Conservation (phyloP, 1,140 invertebrate genomes). For the Tetramorium alpestre region DNA sequence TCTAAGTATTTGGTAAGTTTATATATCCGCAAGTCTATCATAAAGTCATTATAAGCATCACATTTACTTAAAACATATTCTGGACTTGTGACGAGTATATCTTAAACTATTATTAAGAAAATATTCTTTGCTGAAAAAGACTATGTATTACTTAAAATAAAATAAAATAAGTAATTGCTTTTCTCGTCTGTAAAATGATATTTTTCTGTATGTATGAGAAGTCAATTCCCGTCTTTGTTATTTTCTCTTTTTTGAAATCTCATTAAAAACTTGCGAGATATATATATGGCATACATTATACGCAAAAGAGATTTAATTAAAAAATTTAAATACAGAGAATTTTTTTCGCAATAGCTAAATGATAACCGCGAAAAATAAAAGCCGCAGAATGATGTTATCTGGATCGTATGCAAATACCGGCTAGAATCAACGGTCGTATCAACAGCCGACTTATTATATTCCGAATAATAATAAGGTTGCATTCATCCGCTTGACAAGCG, state of each 20-base stretch:
- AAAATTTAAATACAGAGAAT: not conserved
- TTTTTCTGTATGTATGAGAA: not conserved
- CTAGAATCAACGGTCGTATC: constrained; percentile 60
- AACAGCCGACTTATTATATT: constrained; percentile 73
- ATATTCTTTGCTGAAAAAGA: no score
- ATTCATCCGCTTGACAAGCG: constrained; percentile 2
- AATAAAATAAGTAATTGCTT: no score
- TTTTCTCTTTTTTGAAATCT: not conserved
- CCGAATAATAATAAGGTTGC: constrained; percentile 71
- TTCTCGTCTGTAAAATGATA: no score
- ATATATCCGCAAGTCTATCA: no score
- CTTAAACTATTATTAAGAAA: no score
- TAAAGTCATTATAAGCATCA: no score
- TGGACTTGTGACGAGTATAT: no score
- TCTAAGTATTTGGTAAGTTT: no score
- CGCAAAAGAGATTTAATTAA: not conserved
- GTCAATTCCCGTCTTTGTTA: not conserved
- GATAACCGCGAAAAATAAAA: not conserved
- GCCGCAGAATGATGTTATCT: not conserved
- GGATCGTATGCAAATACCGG: constrained; percentile 56
- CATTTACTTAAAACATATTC: no score
- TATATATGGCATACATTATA: no score
- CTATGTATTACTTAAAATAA: no score
- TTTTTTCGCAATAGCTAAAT: constrained; percentile 5
- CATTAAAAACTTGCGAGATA: not conserved